Evolutionary conservation across 2,113 vertebrate species (phyloP), one percentile per base, ranked within the genome.

Genomic region (Apeltes quadracus): DNA sequence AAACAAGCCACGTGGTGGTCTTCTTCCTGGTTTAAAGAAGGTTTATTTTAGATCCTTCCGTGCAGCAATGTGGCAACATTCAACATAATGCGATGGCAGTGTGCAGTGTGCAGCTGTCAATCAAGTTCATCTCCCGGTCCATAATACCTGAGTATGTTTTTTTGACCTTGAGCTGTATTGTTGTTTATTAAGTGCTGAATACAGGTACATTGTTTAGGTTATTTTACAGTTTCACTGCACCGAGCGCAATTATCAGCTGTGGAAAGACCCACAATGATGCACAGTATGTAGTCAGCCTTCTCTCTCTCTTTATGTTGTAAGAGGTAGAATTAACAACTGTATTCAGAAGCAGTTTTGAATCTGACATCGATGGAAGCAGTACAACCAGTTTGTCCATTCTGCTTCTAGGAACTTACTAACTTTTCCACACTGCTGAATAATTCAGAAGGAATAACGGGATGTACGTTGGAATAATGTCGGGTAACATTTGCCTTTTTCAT

Each of bases 321-420:
- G 18, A 50, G 22, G 23, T 22, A 22, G 51, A 23, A 48, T 32
- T 0, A 0, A 22, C 12, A 27, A 63, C 10, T 44, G 20, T 62
- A 15, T 66, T 18, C 27, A 61, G 25, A 65, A 51, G 18, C n/a
- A 4, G 27, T 29, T 65, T 36, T 29, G 46, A 69, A 56, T 61
- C 15, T 15, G 25, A 27, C 32, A 14, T 25, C 62, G 68, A 72
- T 69, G 44, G 34, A 58, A 51, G 25, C 41, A 23, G 34, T 48
- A 27, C 29, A 70, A 80, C 59, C 38, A 70, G 44, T 63, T 51
- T 76, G 44, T 58, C 72, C 50, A 29, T 71, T 76, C 68, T 58
- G n/a, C 66, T 41, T 43, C 11, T 16, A 11, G 39, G 38, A 44
- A 41, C 9, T 16, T 66, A 54, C 23, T 22, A 1, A 48, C n/a